These are phyloP conservation scores for Gnathonemus echidnorhynchus DNA, from an alignment of 2,113 vertebrate species.

Conservation along the genomic window DNA sequence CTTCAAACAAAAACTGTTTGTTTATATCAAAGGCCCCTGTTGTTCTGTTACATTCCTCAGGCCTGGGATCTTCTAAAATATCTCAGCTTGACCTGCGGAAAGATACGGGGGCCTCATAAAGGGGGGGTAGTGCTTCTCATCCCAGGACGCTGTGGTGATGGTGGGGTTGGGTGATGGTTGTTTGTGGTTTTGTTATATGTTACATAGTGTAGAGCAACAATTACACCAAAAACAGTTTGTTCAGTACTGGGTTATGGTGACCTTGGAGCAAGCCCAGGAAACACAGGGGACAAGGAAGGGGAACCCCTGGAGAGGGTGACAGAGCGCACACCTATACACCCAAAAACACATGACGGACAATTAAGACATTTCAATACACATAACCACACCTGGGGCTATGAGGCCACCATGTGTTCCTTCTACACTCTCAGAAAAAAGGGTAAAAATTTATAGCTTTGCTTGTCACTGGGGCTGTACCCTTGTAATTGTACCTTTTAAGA, in stretches of 20 bases:
- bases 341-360: neutral
- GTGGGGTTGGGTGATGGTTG: neutral
- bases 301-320: neutral
- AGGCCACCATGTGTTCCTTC: neutral
- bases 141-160: neutral
- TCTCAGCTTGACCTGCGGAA: neutral
- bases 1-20: conserved; percentile 27
- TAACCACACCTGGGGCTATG: neutral
- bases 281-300: neutral
- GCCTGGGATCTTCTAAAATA: conserved; percentile 13
- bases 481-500: too few relatives aligned
- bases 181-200: neutral
- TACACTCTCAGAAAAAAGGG: too few relatives aligned
- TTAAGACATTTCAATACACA: neutral
- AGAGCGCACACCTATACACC: neutral
- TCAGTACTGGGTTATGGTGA: neutral
- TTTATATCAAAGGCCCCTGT: conserved; percentile 23
- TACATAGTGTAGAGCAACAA: neutral
- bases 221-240: neutral
- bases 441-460: too few relatives aligned
- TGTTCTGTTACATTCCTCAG: conserved; percentile 10
- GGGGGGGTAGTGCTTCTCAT: neutral
- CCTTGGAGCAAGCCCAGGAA: neutral
- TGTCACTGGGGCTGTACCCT: too few relatives aligned
- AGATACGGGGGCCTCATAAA: neutral